Percentiles rank a stretch among this genome's conserved stretches.
These are phyloP conservation scores for Cyrtodaria siliqua DNA, from an alignment of 2,888 invertebrate genomes.

Conservation along the genomic window DNA sequence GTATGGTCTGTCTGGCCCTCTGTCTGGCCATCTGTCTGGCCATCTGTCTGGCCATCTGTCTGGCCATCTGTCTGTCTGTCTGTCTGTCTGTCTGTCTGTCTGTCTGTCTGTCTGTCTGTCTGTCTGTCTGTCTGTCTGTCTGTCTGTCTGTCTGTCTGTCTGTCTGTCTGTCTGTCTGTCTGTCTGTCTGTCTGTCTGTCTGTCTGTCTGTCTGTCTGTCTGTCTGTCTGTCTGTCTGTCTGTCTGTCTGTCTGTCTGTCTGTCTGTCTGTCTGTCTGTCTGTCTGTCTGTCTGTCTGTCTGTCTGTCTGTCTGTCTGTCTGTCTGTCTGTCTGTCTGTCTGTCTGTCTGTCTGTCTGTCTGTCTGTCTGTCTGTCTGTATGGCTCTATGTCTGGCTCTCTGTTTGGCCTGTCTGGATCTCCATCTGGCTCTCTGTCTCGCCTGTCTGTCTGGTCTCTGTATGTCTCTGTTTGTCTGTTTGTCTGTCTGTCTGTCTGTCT, in stretches of 20 bases:
- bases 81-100: too few relatives aligned
- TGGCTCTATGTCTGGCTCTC: too few relatives aligned
- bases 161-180: slow-evolving; percentile 6
- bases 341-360: too few relatives aligned
- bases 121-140: slow-evolving; percentile 6
- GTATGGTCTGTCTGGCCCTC: too few relatives aligned
- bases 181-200: slow-evolving; percentile 9
- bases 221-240: slow-evolving; percentile 17
- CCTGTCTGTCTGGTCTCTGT: too few relatives aligned
- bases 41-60: too few relatives aligned
- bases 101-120: slow-evolving; percentile 14
- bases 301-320: slow-evolving; percentile 17
- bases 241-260: slow-evolving; percentile 17
- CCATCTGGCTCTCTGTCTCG: too few relatives aligned
- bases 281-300: slow-evolving; percentile 17
- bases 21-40: too few relatives aligned
- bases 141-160: slow-evolving; percentile 6
- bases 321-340: slow-evolving; percentile 17
- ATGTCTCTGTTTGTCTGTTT: too few relatives aligned
- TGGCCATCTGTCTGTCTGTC: too few relatives aligned
- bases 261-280: slow-evolving; percentile 15
- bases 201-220: slow-evolving; percentile 17
- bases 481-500: too few relatives aligned
- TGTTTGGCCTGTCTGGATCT: not conserved
- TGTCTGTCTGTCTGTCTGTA: too few relatives aligned